Evolutionary conservation across 2,888 invertebrate species (phyloP).

Genomic region (Ophioninae sp.): DNA sequence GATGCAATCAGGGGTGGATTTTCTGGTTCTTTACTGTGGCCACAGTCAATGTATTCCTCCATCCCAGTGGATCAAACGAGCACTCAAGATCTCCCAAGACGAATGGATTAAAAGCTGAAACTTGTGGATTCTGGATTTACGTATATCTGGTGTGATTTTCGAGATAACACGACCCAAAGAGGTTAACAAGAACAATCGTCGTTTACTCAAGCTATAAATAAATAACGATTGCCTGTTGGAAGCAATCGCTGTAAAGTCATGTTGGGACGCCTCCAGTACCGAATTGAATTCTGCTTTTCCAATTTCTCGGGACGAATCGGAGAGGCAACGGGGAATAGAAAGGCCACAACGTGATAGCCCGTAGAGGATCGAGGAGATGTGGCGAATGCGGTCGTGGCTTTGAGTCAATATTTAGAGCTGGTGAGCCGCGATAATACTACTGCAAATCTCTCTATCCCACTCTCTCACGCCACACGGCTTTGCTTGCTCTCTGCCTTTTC

Average conservation of each 20-base stretch:
- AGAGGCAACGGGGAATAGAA: conserved; percentile 16
- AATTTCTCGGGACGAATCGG: conserved; percentile 40
- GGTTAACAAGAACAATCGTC: neutral
- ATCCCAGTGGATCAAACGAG: neutral
- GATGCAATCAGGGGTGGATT: neutral
- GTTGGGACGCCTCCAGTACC: neutral
- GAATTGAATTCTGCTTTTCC: conserved; percentile 11
- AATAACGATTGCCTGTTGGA: neutral
- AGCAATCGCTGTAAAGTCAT: neutral
- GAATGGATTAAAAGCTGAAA: neutral
- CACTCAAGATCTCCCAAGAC: neutral
- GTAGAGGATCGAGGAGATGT: conserved; percentile 53
- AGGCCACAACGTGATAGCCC: conserved; percentile 51
- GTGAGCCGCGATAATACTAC: conserved; percentile 58
- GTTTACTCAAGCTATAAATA: neutral
- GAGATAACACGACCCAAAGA: neutral
- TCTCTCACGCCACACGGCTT: conserved; percentile 26
- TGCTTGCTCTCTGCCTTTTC: conserved; percentile 22
- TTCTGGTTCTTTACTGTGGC: neutral
- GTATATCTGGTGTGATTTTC: neutral
- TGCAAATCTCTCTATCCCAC: conserved; percentile 58
- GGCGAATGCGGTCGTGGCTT: conserved; percentile 53
- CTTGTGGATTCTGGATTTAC: neutral
- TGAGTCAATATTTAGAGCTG: conserved; percentile 59
- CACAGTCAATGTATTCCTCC: neutral